These are phyloP conservation scores for Drosophila formosana DNA, from an alignment of 2,888 invertebrate species.

Conservation along the genomic window DNA sequence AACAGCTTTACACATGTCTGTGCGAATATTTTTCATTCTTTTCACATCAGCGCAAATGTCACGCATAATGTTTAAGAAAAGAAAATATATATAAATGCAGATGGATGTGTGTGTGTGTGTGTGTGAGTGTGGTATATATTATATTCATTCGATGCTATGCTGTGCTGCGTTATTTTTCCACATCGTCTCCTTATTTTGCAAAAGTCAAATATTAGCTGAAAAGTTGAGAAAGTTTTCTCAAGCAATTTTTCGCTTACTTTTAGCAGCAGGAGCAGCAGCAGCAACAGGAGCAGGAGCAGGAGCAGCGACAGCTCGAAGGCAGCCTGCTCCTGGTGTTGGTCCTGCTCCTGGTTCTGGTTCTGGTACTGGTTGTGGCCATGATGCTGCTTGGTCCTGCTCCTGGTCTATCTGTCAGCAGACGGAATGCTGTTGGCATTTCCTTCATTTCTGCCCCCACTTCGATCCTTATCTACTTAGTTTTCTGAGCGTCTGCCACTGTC, in stretches of 20 bases:
- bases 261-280: conserved; percentile 35
- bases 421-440: conserved; percentile 72
- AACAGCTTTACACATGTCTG: conserved; percentile 33
- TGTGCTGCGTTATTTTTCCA: conserved; percentile 72
- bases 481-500: conserved; percentile 55
- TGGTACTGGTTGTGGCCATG: conserved; percentile 24
- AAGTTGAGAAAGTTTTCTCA: conserved; percentile 82
- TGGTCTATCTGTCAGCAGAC: conserved; percentile 78
- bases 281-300: conserved; percentile 26
- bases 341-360: conserved; percentile 4
- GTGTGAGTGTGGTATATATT: conserved; percentile 43
- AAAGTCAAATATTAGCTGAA: conserved; percentile 83
- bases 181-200: conserved; percentile 77
- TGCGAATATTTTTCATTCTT: conserved; percentile 29
- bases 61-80: conserved; percentile 71
- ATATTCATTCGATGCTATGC: conserved; percentile 43
- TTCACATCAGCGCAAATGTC: conserved; percentile 72
- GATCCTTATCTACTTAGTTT: conserved; percentile 75
- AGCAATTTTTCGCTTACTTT: conserved; percentile 81
- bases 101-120: conserved; percentile 40
- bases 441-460: conserved; percentile 37
- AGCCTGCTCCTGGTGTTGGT: conserved; percentile 15
- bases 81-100: conserved; percentile 40
- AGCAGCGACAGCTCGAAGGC: conserved; percentile 19
- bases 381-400: conserved; percentile 25